Conservation (phyloP, 1,140 invertebrate species). For the Ganaspis sp. region DNA sequence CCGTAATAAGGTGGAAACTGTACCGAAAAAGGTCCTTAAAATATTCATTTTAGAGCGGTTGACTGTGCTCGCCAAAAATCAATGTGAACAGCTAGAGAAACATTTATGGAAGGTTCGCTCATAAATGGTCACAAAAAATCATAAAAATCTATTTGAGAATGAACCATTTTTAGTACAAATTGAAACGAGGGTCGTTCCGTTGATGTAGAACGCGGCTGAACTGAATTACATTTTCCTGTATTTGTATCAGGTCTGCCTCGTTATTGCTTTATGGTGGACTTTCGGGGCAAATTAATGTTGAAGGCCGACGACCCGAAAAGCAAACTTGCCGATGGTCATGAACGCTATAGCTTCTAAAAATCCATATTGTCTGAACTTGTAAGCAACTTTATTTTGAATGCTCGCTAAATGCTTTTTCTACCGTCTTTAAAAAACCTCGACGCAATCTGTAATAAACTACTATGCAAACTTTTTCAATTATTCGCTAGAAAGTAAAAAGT, state of each 20-base stretch:
- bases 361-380: neutral
- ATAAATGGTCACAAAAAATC: slow-evolving; percentile 65
- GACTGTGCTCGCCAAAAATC: slow-evolving; percentile 49
- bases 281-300: slow-evolving; percentile 49
- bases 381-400: too few species aligned
- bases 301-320: slow-evolving; percentile 50
- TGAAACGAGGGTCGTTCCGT: slow-evolving; percentile 39
- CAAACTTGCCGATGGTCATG: slow-evolving; percentile 20
- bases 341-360: slow-evolving; percentile 1
- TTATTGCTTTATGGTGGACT: slow-evolving; percentile 67
- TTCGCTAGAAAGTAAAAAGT: too few species aligned
- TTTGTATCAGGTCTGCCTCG: slow-evolving; percentile 60
- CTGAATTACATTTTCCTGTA: slow-evolving; percentile 66
- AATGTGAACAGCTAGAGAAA: slow-evolving; percentile 61
- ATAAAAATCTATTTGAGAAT: slow-evolving; percentile 63
- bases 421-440: too few species aligned
- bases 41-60: slow-evolving; percentile 46
- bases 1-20: slow-evolving; percentile 72
- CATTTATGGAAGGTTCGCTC: slow-evolving; percentile 55
- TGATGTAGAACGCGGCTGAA: slow-evolving; percentile 41
- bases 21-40: slow-evolving; percentile 66
- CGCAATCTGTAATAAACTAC: too few species aligned
- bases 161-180: slow-evolving; percentile 63
- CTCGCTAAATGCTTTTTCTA: too few species aligned
- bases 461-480: too few species aligned